phyloP scores from a whole-genome alignment of 2,113 vertebrate genomes.

The Eclectus roratus region DNA sequence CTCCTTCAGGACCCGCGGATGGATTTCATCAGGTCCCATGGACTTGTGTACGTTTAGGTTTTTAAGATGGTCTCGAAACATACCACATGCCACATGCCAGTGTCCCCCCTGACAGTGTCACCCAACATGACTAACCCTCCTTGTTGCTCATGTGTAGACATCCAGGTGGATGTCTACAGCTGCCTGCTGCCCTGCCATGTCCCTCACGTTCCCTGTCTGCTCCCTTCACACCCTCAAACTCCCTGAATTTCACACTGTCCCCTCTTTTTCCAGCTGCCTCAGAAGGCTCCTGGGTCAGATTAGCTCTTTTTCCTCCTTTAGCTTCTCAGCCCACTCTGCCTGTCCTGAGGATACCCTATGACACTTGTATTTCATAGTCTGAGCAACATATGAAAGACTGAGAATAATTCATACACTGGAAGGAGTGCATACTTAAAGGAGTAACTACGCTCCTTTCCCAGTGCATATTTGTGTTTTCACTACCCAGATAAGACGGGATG shows the following conservation, averaged over 20 bases:
- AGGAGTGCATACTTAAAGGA: neutral
- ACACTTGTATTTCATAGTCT: neutral
- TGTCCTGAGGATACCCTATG: neutral
- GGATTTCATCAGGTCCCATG: no score
- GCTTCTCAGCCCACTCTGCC: neutral
- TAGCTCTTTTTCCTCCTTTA: neutral
- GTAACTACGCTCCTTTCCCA: neutral
- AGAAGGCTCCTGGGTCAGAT: neutral
- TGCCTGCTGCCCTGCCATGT: accelerated
- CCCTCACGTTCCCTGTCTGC: neutral
- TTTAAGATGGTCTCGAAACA: no score
- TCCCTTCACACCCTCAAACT: neutral
- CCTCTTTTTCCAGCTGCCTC: neutral
- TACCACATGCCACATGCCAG: neutral
- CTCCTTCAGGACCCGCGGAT: no score
- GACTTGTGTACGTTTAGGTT: no score
- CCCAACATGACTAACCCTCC: neutral
- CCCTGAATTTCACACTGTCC: neutral
- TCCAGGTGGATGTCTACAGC: no score
- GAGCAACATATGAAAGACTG: neutral
- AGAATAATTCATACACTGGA: neutral
- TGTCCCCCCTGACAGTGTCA: neutral
- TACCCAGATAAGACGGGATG: neutral
- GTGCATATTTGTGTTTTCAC: neutral
- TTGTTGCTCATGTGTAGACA: neutral